Percentiles rank a stretch among this genome's conserved stretches.
phyloP scores from a whole-genome alignment of 1,140 invertebrate genomes.

The Drosophila arawakana region DNA sequence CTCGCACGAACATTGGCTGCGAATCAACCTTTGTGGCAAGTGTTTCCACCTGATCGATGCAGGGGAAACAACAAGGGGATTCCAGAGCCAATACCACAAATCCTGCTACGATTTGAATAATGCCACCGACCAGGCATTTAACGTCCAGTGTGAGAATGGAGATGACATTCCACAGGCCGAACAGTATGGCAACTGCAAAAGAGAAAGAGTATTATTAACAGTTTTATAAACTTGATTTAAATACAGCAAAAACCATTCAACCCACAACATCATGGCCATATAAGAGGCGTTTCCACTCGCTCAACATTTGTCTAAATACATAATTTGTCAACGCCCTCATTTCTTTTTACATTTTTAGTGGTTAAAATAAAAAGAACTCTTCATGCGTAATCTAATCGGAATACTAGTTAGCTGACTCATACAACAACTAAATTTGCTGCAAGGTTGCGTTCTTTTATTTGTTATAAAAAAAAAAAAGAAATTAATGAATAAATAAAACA shows the following conservation, averaged over 20 bases:
- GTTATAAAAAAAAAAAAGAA: conserved; percentile 32
- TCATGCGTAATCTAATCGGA: conserved; percentile 62
- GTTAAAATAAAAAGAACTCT: conserved; percentile 4
- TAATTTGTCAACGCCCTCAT: conserved; percentile 35
- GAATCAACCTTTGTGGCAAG: conserved; percentile 92
- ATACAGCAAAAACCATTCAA: neutral
- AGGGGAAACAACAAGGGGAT: conserved; percentile 97
- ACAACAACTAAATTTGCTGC: conserved; percentile 41
- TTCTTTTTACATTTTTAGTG: conserved; percentile 21
- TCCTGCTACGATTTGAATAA: conserved; percentile 95
- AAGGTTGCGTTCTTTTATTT: conserved; percentile 61
- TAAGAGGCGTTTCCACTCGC: conserved; percentile 13
- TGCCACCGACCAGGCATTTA: conserved; percentile 91
- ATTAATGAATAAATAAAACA: conserved; percentile 17
- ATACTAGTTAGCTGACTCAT: conserved; percentile 55
- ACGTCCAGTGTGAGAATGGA: conserved; percentile 88
- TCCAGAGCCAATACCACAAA: conserved; percentile 94
- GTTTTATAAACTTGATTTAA: neutral
- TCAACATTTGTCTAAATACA: conserved; percentile 3
- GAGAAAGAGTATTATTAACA: neutral
- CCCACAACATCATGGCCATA: conserved; percentile 17
- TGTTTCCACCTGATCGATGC: conserved; percentile 95
- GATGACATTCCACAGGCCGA: conserved; percentile 92
- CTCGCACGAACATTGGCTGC: conserved; percentile 95
- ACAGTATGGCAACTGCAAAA: conserved; percentile 92